Evolutionary conservation across 64 coral and sea anemone species (phyloP).

Genomic region (Dendronephthya gigantea): DNA sequence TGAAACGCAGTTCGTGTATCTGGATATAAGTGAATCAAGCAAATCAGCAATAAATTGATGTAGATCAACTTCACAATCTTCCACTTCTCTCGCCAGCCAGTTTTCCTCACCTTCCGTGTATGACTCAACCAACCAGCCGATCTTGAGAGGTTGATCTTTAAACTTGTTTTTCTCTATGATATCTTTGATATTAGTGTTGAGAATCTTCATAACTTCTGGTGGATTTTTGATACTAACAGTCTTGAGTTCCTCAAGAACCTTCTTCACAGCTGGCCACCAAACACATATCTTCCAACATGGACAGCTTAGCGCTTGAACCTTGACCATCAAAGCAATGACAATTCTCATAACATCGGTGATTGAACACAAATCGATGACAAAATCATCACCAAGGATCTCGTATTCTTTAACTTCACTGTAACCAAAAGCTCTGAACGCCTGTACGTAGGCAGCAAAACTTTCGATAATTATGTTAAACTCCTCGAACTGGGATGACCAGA

Average conservation of each 20-base stretch:
- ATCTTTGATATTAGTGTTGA: not conserved
- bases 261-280: not conserved
- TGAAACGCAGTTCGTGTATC: too few relatives aligned
- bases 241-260: not conserved
- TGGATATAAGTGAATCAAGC: too few relatives aligned
- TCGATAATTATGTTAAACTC: not conserved
- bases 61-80: not conserved
- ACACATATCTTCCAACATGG: not conserved
- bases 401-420: constrained; percentile 4
- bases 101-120: not conserved
- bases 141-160: not conserved
- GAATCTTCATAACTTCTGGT: not conserved
- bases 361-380: not conserved
- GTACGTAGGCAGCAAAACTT: not conserved
- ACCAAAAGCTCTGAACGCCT: not conserved
- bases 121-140: not conserved
- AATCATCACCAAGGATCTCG: not conserved
- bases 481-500: not conserved
- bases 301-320: not conserved
- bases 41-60: too few relatives aligned
- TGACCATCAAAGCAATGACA: not conserved
- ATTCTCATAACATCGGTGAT: not conserved
- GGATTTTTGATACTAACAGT: not conserved
- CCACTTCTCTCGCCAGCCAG: not conserved
- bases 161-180: not conserved